Evolutionary conservation across 2,888 invertebrate species (phyloP).

Genomic region (Drosophila robusta): DNA sequence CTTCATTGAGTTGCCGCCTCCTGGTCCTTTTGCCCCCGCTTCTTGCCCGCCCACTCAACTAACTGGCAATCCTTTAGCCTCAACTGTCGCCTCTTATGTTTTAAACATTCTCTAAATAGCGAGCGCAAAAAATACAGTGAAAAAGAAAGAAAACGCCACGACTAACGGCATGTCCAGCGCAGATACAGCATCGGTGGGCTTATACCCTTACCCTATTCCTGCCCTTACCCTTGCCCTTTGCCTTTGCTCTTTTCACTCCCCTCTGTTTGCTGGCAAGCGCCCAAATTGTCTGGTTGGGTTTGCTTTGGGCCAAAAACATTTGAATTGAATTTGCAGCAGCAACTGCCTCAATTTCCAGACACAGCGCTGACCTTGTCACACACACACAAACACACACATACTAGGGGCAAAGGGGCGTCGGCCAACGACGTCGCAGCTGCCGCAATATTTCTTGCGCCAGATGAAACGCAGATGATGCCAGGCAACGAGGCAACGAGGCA

Average conservation of each 20-base stretch:
- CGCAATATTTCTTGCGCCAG: slow-evolving; percentile 84
- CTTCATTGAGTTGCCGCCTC: slow-evolving; percentile 15
- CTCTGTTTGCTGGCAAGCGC: slow-evolving; percentile 68
- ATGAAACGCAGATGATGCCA: slow-evolving; percentile 84
- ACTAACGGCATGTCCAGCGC: slow-evolving; percentile 75
- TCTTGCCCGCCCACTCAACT: slow-evolving; percentile 16
- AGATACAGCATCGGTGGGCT: slow-evolving; percentile 50
- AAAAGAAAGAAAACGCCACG: slow-evolving; percentile 24
- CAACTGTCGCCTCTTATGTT: slow-evolving; percentile 65
- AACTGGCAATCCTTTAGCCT: slow-evolving; percentile 40
- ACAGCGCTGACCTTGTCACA: slow-evolving; percentile 74
- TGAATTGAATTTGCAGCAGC: slow-evolving; percentile 75
- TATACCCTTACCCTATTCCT: slow-evolving; percentile 10
- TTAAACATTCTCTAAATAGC: slow-evolving; percentile 66
- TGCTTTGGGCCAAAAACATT: slow-evolving; percentile 66
- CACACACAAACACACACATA: slow-evolving; percentile 46
- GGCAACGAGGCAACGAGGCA: slow-evolving; percentile 32
- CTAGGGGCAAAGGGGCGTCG: slow-evolving; percentile 47
- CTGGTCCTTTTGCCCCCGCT: neutral
- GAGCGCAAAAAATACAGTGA: slow-evolving; percentile 11
- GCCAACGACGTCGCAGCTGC: slow-evolving; percentile 74
- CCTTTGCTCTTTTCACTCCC: slow-evolving; percentile 1
- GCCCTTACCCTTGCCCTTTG: neutral
- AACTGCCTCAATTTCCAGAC: slow-evolving; percentile 72
- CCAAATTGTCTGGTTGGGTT: slow-evolving; percentile 73